Percentiles rank a stretch among this genome's conserved stretches.
Conservation (phyloP, 2,797 vertebrate species). For the Orientallactaga sibirica region DNA sequence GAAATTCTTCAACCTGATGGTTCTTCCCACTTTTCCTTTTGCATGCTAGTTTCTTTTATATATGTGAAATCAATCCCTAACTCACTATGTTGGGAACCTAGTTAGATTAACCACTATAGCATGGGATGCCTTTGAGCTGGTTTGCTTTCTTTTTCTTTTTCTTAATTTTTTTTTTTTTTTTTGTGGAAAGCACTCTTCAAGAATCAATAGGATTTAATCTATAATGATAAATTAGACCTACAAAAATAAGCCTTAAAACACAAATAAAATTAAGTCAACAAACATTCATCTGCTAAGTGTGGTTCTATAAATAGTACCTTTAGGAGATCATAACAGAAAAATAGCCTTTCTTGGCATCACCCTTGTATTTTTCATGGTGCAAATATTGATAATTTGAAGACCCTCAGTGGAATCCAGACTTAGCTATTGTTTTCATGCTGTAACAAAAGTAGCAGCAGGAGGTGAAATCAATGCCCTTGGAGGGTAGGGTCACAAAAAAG, state of each 20-base stretch:
- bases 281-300: slow-evolving; percentile 81
- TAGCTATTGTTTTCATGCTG: slow-evolving; percentile 93
- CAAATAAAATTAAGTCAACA: slow-evolving; percentile 87
- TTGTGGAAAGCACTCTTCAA: slow-evolving; percentile 72
- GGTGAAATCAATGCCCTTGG: slow-evolving; percentile 95
- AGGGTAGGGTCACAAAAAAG: slow-evolving; percentile 94
- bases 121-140: slow-evolving; percentile 44
- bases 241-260: slow-evolving; percentile 85
- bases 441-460: slow-evolving; percentile 94
- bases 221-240: slow-evolving; percentile 80
- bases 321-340: slow-evolving; percentile 86
- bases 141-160: slow-evolving; percentile 50
- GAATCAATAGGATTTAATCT: slow-evolving; percentile 80
- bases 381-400: slow-evolving; percentile 94
- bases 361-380: slow-evolving; percentile 89
- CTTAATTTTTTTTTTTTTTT: slow-evolving; percentile 51
- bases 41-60: slow-evolving; percentile 78
- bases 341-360: slow-evolving; percentile 87
- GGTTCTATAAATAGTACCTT: slow-evolving; percentile 88
- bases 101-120: slow-evolving; percentile 73
- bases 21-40: slow-evolving; percentile 79
- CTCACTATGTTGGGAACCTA: slow-evolving; percentile 77
- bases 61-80: slow-evolving; percentile 70
- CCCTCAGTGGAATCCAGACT: slow-evolving; percentile 90
- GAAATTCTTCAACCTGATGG: slow-evolving; percentile 75